A percentile compares a stretch with the other conserved stretches of the same genome.
phyloP scores from a whole-genome alignment of 2,797 vertebrate species.

The Lacerta agilis region DNA sequence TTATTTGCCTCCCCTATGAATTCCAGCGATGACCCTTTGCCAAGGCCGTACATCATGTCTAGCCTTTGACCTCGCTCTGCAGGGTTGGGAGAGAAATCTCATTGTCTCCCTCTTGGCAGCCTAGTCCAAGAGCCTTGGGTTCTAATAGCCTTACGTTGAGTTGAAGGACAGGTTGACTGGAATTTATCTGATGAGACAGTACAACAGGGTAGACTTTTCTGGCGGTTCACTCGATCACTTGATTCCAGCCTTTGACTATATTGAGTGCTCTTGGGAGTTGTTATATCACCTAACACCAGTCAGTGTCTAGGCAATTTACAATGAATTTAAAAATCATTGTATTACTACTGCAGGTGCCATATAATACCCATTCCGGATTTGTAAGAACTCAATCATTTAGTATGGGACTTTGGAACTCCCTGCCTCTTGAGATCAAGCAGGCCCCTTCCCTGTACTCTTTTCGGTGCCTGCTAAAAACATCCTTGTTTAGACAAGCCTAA shows the following conservation, averaged over 20 bases:
- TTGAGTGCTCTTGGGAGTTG: not conserved
- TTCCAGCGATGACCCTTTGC: not conserved
- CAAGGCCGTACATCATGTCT: not conserved
- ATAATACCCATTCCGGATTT: no score
- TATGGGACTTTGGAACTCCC: no score
- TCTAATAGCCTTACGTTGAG: conserved; percentile 54
- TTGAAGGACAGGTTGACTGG: conserved; percentile 66
- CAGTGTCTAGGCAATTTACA: no score
- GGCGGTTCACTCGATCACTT: conserved; percentile 23
- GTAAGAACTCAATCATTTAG: no score
- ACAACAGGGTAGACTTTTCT: conserved; percentile 27
- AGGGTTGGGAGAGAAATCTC: not conserved
- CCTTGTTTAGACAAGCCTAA: no score
- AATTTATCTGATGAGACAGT: conserved; percentile 52
- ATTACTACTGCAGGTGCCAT: no score
- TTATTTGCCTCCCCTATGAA: conserved; percentile 7
- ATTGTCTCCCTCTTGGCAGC: conserved; percentile 19
- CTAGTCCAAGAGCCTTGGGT: conserved; percentile 19
- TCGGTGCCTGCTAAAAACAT: no score
- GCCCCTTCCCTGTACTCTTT: no score
- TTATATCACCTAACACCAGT: no score
- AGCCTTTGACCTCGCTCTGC: not conserved
- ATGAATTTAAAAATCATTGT: no score
- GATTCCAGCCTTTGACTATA: not conserved
- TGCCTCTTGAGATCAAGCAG: no score